Percentiles rank a stretch among this genome's conserved stretches.
These are phyloP conservation scores for Leptobrachium ailaonicum DNA, from an alignment of 2,113 vertebrate genomes.

Conservation along the genomic window DNA sequence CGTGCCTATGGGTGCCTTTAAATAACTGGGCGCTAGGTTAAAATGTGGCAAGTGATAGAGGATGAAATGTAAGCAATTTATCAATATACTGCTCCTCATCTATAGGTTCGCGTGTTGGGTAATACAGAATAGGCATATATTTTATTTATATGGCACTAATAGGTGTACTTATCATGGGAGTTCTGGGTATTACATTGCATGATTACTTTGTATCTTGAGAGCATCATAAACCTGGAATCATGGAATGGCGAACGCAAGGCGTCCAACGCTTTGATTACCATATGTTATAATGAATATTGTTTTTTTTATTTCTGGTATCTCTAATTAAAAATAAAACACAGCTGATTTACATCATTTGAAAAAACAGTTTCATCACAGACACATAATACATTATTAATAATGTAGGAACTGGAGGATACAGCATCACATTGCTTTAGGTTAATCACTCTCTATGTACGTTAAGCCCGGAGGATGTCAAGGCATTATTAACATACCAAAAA, in stretches of 20 bases:
- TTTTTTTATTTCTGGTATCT: neutral
- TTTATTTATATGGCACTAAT: too few relatives aligned
- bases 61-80: neutral
- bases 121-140: too few relatives aligned
- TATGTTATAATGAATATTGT: neutral
- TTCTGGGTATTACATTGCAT: too few relatives aligned
- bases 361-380: neutral
- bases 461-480: constrained; percentile 19
- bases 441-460: neutral
- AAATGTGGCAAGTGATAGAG: neutral
- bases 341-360: neutral
- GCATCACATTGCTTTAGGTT: neutral
- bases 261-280: too few relatives aligned
- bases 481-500: constrained; percentile 43
- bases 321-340: neutral
- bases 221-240: too few relatives aligned
- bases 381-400: neutral
- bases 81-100: neutral
- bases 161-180: too few relatives aligned
- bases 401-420: neutral
- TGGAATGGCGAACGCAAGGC: too few relatives aligned
- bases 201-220: too few relatives aligned
- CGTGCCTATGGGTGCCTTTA: neutral
- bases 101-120: neutral
- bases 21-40: neutral